Conservation (phyloP, 2,113 vertebrate species). For the Aythya baeri region DNA sequence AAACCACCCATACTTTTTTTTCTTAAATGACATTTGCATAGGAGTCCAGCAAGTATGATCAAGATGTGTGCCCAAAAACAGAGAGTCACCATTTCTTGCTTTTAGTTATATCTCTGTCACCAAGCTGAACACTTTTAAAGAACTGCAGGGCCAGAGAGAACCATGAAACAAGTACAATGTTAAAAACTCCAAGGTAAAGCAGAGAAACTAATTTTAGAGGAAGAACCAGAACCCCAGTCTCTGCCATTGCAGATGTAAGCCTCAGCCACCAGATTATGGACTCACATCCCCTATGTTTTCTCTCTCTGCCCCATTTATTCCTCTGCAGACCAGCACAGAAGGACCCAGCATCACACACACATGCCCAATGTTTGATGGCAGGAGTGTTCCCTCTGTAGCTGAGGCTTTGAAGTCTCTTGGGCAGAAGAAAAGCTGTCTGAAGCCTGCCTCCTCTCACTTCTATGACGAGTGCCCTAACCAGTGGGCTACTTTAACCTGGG, state of each 20-base stretch:
- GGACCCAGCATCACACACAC: background rate
- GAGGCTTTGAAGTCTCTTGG: background rate
- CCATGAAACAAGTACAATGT: background rate
- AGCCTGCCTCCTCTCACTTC: background rate
- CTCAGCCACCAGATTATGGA: background rate
- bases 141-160: background rate
- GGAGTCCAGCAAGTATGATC: background rate
- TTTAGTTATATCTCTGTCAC: background rate
- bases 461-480: background rate
- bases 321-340: background rate
- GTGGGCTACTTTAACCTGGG: background rate
- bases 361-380: background rate
- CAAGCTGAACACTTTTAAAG: background rate
- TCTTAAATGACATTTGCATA: background rate
- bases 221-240: background rate
- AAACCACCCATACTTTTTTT: background rate
- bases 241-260: background rate
- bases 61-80: background rate
- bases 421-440: background rate
- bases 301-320: background rate
- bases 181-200: background rate
- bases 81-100: background rate
- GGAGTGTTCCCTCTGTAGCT: background rate
- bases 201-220: background rate
- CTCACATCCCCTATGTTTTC: background rate